phyloP scores from a whole-genome alignment of 2,888 invertebrate species.

The Venusia cambrica region DNA sequence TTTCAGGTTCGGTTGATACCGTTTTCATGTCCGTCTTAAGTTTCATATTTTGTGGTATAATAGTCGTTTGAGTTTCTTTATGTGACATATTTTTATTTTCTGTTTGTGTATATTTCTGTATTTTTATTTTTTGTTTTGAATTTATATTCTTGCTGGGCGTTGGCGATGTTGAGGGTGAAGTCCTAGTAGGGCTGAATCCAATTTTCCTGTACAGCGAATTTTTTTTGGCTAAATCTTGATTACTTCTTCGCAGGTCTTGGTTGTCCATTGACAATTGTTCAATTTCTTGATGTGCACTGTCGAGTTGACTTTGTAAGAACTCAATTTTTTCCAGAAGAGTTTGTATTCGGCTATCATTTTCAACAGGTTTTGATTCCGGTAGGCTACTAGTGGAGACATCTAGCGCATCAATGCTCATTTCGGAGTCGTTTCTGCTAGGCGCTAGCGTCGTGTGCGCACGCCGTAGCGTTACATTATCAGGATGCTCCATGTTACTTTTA shows the following conservation, averaged over 20 bases:
- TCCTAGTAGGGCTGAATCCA: background rate
- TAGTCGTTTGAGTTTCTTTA: no score
- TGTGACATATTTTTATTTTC: no score
- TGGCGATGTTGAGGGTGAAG: background rate
- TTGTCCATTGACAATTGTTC: background rate
- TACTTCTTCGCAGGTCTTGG: background rate
- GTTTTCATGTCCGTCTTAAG: no score
- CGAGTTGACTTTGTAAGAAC: background rate
- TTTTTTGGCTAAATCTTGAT: background rate
- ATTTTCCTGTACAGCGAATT: background rate
- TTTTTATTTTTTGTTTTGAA: no score
- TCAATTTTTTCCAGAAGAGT: background rate
- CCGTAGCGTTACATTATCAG: background rate
- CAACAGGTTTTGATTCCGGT: background rate
- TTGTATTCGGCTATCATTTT: background rate
- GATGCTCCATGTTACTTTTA: background rate
- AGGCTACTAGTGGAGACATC: conserved; percentile 1
- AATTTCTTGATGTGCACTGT: background rate
- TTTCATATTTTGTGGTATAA: no score
- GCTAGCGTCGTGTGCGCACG: background rate
- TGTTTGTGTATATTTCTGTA: no score
- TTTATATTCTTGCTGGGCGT: no score
- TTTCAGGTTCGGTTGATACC: no score
- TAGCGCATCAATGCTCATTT: conserved; percentile 1
- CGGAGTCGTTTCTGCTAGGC: background rate